phyloP scores from a whole-genome alignment of 2,797 vertebrate genomes.

The Sebastolobus alascanus region DNA sequence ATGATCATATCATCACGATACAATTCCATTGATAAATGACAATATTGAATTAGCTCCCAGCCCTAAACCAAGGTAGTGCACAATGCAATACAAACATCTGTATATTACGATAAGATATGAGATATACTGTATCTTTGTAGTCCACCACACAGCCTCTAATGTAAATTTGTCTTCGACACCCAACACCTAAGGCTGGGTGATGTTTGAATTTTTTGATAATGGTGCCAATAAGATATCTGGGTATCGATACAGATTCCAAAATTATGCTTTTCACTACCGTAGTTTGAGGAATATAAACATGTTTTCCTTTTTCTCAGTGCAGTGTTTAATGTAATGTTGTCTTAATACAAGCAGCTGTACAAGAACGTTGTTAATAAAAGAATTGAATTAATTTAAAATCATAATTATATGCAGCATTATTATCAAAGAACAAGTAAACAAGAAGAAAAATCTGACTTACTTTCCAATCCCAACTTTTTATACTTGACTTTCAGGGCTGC shows the following conservation, averaged over 20 bases:
- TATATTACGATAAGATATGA: conserved; percentile 16
- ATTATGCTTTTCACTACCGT: background rate
- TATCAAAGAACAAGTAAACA: background rate
- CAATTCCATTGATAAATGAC: background rate
- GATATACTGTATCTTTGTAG: background rate
- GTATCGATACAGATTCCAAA: background rate
- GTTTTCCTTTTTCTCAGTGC: background rate
- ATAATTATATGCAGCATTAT: background rate
- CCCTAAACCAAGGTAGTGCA: background rate
- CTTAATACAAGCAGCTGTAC: background rate
- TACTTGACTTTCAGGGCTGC: background rate
- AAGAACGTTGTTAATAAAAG: background rate
- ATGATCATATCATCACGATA: background rate
- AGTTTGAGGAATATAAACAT: background rate
- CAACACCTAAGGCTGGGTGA: background rate
- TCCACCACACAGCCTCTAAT: conserved; percentile 1
- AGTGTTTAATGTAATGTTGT: background rate
- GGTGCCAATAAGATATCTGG: background rate
- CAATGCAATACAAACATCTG: background rate
- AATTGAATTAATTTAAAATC: background rate
- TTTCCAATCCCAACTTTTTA: background rate
- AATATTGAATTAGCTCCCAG: background rate
- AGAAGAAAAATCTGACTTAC: background rate
- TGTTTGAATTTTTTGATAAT: background rate
- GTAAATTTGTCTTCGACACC: conserved; percentile 19